Percentiles rank a stretch among this genome's conserved stretches.
These are phyloP conservation scores for Eugnorisma glareosa DNA, from an alignment of 2,888 invertebrate genomes.

Conservation along the genomic window DNA sequence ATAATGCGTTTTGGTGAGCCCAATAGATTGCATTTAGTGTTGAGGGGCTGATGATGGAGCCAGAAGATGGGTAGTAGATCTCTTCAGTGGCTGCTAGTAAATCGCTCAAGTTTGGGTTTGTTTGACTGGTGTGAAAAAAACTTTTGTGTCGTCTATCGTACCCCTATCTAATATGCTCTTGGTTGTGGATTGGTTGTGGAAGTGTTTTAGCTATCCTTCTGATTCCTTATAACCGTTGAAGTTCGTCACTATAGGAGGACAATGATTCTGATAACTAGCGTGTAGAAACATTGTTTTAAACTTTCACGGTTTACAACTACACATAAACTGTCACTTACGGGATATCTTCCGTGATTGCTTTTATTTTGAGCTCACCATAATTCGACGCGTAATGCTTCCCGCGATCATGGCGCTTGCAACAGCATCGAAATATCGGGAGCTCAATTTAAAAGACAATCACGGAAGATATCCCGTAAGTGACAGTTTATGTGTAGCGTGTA, in stretches of 20 bases:
- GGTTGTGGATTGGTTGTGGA: not conserved
- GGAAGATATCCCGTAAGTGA: too few relatives aligned
- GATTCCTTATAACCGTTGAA: not conserved
- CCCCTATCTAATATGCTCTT: not conserved
- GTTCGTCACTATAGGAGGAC: not conserved
- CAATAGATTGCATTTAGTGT: not conserved
- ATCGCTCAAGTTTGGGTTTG: not conserved
- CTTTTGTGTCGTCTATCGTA: not conserved
- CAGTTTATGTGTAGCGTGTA: too few relatives aligned
- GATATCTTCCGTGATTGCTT: too few relatives aligned
- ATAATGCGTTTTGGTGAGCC: too few relatives aligned
- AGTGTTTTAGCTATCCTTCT: not conserved
- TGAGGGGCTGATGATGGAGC: not conserved
- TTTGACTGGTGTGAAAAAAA: slow-evolving; percentile 7
- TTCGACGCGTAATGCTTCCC: too few relatives aligned
- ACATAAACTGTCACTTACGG: too few relatives aligned
- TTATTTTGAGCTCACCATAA: too few relatives aligned
- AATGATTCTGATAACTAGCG: not conserved
- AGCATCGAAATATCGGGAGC: too few relatives aligned
- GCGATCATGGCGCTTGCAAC: too few relatives aligned
- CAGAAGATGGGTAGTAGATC: not conserved
- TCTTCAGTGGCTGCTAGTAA: not conserved
- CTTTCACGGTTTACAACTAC: too few relatives aligned
- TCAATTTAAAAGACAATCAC: too few relatives aligned
- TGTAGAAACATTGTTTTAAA: not conserved